phyloP scores from a whole-genome alignment of 1,140 invertebrate genomes.

The Calliopsis andreniformis region DNA sequence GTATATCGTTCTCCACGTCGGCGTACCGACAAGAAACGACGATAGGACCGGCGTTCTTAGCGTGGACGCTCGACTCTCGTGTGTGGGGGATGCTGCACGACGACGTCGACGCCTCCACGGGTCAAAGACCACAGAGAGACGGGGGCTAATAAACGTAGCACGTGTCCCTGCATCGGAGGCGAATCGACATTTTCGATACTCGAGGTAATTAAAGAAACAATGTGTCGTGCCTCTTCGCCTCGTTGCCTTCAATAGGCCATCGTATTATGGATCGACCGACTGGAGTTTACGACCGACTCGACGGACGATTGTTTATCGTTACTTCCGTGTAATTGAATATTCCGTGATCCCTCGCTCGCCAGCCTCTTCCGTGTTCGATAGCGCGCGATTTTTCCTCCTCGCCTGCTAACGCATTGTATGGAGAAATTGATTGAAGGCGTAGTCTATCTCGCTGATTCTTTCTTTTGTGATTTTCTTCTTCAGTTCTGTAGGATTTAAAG shows the following conservation, averaged over 20 bases:
- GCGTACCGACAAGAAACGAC: slow-evolving; percentile 38
- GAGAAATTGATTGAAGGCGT: neutral
- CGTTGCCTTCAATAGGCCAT: neutral
- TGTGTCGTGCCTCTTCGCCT: slow-evolving; percentile 6
- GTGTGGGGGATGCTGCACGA: slow-evolving; percentile 29
- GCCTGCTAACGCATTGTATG: neutral
- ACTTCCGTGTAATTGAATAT: slow-evolving; percentile 20
- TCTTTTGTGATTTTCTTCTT: neutral
- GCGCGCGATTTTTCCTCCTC: too few species aligned
- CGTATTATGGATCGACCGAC: slow-evolving; percentile 22
- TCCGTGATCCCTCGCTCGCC: neutral
- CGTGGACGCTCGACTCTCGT: neutral
- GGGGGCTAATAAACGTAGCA: slow-evolving; percentile 60
- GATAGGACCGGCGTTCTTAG: slow-evolving; percentile 34
- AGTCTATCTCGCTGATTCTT: neutral
- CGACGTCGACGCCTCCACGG: slow-evolving; percentile 33
- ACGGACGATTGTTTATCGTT: neutral
- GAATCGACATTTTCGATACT: slow-evolving; percentile 33
- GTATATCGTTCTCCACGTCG: slow-evolving; percentile 45
- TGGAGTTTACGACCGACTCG: slow-evolving; percentile 11
- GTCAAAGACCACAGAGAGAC: slow-evolving; percentile 58
- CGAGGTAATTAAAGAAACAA: slow-evolving; percentile 62
- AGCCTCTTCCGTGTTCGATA: too few species aligned
- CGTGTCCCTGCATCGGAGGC: slow-evolving; percentile 38
- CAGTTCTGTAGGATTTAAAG: too few species aligned